phyloP scores from a whole-genome alignment of 2,888 invertebrate genomes.

The Pycnomerus fuliginosus region DNA sequence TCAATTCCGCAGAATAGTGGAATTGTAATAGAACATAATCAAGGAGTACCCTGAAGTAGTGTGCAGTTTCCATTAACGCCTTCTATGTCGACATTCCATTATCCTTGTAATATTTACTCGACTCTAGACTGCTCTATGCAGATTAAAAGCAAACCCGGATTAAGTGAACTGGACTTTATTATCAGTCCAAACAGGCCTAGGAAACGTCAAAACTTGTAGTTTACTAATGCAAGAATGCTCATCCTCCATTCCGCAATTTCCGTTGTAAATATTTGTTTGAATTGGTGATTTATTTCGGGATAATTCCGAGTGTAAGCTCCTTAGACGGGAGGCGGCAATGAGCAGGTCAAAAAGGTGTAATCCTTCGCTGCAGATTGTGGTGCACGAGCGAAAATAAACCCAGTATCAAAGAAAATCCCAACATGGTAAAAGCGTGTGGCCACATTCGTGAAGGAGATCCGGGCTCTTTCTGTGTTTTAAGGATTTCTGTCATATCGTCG shows the following conservation, averaged over 20 bases:
- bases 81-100: slow-evolving; percentile 22
- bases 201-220: slow-evolving; percentile 7
- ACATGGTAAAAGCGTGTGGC: slow-evolving; percentile 18
- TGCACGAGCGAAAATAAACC: slow-evolving; percentile 24
- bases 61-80: slow-evolving; percentile 31
- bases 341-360: slow-evolving; percentile 23
- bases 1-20: slow-evolving; percentile 8
- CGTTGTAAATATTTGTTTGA: slow-evolving; percentile 25
- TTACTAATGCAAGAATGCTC: too few species aligned
- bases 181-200: slow-evolving; percentile 17
- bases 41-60: slow-evolving; percentile 6
- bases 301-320: slow-evolving; percentile 23
- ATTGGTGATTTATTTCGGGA: slow-evolving; percentile 21
- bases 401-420: slow-evolving; percentile 16
- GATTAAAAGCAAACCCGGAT: slow-evolving; percentile 26
- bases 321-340: slow-evolving; percentile 21
- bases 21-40: not conserved
- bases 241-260: too few species aligned
- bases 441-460: slow-evolving; percentile 18
- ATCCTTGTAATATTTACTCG: slow-evolving; percentile 28
- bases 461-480: slow-evolving; percentile 19
- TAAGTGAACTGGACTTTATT: slow-evolving; percentile 26
- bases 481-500: slow-evolving; percentile 25
- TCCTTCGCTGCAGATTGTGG: slow-evolving; percentile 21
- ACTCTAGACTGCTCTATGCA: slow-evolving; percentile 18